These are phyloP conservation scores for Altica lythri DNA, from an alignment of 2,888 invertebrate species.

Conservation along the genomic window DNA sequence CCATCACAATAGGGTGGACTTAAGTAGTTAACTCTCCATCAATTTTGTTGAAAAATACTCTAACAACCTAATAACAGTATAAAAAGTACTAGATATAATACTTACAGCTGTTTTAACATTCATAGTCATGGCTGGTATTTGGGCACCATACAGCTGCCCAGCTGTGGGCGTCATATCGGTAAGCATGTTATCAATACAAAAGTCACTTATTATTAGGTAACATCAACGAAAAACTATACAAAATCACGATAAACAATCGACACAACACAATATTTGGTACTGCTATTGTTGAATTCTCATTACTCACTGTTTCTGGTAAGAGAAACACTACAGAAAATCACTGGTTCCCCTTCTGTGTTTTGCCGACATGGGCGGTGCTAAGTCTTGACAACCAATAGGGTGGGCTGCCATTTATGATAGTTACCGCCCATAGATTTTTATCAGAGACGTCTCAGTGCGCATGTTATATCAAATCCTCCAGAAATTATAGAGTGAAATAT, in stretches of 20 bases:
- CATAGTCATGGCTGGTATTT: slow-evolving; percentile 66
- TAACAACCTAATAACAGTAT: no score
- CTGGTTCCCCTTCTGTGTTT: slow-evolving; percentile 55
- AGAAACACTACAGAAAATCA: slow-evolving; percentile 53
- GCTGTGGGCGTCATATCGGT: slow-evolving; percentile 67
- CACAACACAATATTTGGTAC: slow-evolving; percentile 45
- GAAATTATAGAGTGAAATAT: slow-evolving; percentile 39
- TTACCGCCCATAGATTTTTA: slow-evolving; percentile 50
- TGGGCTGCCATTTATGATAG: slow-evolving; percentile 51
- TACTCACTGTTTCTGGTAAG: slow-evolving; percentile 57
- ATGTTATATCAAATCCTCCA: slow-evolving; percentile 39
- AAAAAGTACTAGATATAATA: no score
- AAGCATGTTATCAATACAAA: slow-evolving; percentile 56
- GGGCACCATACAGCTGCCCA: slow-evolving; percentile 65
- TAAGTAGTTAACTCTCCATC: no score
- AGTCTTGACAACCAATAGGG: slow-evolving; percentile 44
- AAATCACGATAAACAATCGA: slow-evolving; percentile 42
- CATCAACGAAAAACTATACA: slow-evolving; percentile 31
- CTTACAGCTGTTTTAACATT: slow-evolving; percentile 59
- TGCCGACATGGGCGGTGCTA: slow-evolving; percentile 40
- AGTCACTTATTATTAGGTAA: slow-evolving; percentile 32
- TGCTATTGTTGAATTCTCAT: slow-evolving; percentile 57
- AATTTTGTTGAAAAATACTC: no score
- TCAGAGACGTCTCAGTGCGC: slow-evolving; percentile 41
- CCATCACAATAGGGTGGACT: no score